Base-by-base conservation (phyloP, 2,797 vertebrate species). In the Melanotaenia nigrans region DNA sequence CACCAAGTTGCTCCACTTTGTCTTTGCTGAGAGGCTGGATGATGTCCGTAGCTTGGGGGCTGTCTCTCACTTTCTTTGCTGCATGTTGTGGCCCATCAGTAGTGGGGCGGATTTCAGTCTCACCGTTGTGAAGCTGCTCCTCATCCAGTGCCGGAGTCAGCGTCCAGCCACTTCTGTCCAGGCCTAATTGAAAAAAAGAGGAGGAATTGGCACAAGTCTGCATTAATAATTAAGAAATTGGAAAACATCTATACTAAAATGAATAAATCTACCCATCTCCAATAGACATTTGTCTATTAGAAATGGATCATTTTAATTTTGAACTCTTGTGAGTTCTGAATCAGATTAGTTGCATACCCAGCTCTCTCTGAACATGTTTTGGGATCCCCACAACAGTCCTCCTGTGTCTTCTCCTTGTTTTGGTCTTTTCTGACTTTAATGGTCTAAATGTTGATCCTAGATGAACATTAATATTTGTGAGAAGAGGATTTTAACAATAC, bases 291-390 rank as follows among this genome's bases (percentile, higher is more conserved):
- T n/a, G n/a, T 9, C 45, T 47, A n/a, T 47, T 47, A 47, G 42
- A 47, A 47, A 47, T 9, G 18, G 18, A 47, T 47, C 0, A 0
- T n/a, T 47, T 49, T 49, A n/a, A n/a, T 49, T 22, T 49, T 49
- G 6, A n/a, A 47, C 18, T 47, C 18, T 47, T n/a, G 8, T 9
- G 8, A 47, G 45, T 45, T 45, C 42, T 20, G 5, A 45, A 45
- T 16, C n/a, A 35, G 13, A 58, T 40, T 58, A 20, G 1, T 3
- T 30, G 3, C 90, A 85, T 94, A 99, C 98, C 97, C 12, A 99
- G 93, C 86, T 99, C 97, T 84, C 92, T 95, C 84, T 98, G 96
- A 75, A 99, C 91, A 0, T 99, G 97, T 32, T 96, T 95, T 0
- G 97, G 97, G 65, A 99, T 95, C 14, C 97, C 96, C 72, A 87